Base-by-base conservation (phyloP, 2,797 vertebrate genomes). In the Onychomys arenicola region DNA sequence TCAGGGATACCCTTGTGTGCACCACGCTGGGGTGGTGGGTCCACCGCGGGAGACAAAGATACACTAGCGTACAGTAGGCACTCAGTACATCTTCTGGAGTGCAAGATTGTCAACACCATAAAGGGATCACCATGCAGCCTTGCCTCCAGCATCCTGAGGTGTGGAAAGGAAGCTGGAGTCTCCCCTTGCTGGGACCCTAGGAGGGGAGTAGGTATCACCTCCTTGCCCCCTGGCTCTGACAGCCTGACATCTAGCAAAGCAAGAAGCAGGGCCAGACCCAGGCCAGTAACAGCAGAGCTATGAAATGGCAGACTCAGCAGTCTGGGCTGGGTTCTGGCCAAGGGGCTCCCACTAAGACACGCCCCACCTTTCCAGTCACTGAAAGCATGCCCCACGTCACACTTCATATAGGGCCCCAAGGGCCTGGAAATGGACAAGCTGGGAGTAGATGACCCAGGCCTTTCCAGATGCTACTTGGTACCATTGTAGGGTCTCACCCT, bases 51-150 rank as follows among this genome's bases (percentile, higher is more conserved):
- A 61, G 43, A 11, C 16, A 2, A 49, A 69, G 46, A 23, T 23
- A 1, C 10, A 9, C 10, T 3, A 67, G 29, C 37, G 29, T 1
- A 27, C 6, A 16, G 67, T 13, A 34, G 67, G 75, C 6, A 17
- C 73, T 82, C 19, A 2, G 40, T 27, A 9, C 32, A 73, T 2
- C 52, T 40, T 10, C 12, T 10, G 34, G 32, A 27, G 21, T 9
- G 25, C 25, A 17, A 0, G 0, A 78, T 29, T 8, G 0, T 0
- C 11, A 0, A 5, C 0, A 0, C 1, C 11, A 29, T 13, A 25
- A 88, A 67, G 25, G 1, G 2, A 29, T 19, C 11, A 9, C 23
- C 1, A 0, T 7, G 12, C 3, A 0, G 69, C 29, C 52, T 93
- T 0, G 0, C n/a, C 40, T 29, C 37, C 49, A 29, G 40, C 1